Evolutionary conservation across 1,140 invertebrate species (phyloP).

Genomic region (Fopius arisanus): DNA sequence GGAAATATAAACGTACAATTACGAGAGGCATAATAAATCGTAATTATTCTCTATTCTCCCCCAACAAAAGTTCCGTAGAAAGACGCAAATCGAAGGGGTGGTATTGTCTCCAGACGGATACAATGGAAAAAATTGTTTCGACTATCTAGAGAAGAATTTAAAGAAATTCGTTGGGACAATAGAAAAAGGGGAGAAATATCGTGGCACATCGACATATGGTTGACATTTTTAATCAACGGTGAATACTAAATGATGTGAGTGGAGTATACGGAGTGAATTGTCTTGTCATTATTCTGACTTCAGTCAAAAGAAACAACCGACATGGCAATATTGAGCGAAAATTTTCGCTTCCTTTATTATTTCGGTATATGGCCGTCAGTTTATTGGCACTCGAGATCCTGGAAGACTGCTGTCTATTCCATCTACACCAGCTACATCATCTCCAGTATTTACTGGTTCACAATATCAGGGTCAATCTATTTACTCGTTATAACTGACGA

Average conservation of each 20-base stretch:
- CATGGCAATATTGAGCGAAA: background rate
- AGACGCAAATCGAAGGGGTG: too few species aligned
- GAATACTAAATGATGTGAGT: background rate
- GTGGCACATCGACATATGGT: background rate
- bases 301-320: background rate
- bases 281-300: background rate
- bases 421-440: background rate
- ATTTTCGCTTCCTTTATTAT: background rate
- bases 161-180: too few species aligned
- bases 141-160: too few species aligned
- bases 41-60: too few species aligned
- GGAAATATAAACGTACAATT: too few species aligned
- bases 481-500: background rate
- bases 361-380: background rate
- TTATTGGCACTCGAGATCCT: background rate
- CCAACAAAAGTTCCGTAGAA: too few species aligned
- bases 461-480: background rate
- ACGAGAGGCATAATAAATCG: too few species aligned
- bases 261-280: background rate
- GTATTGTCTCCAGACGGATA: too few species aligned
- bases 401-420: background rate
- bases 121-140: too few species aligned
- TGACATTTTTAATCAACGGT: background rate
- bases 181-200: background rate
- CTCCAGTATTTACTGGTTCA: background rate